Evolutionary conservation across 2,113 vertebrate species (phyloP).

Genomic region (Xenus cinereus): DNA sequence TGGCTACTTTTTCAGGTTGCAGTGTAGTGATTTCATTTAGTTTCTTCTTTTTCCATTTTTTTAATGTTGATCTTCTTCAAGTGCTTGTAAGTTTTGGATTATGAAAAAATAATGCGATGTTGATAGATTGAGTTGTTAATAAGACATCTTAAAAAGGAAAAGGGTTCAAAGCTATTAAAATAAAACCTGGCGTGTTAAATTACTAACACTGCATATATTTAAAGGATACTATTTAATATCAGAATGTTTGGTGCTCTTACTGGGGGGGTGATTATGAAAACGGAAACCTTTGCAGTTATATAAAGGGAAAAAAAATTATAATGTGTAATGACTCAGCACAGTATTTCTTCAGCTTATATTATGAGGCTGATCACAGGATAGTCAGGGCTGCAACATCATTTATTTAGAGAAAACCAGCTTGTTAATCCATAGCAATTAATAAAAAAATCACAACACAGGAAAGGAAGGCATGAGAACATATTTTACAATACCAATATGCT

Average conservation of each 20-base stretch:
- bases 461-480: neutral
- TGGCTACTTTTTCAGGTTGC: constrained; percentile 74
- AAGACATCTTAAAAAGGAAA: constrained; percentile 28
- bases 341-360: neutral
- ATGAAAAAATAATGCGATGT: constrained; percentile 10
- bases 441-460: neutral
- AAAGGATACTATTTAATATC: constrained; percentile 35
- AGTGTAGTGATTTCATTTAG: constrained; percentile 72
- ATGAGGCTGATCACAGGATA: neutral
- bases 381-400: neutral
- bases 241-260: constrained; percentile 36
- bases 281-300: neutral
- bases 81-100: constrained; percentile 33
- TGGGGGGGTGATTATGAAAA: neutral
- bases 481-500: neutral
- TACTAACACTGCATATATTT: constrained; percentile 54
- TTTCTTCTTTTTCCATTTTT: constrained; percentile 55
- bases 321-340: neutral
- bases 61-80: constrained; percentile 61
- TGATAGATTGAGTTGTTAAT: constrained; percentile 50
- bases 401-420: neutral
- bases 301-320: constrained; percentile 17
- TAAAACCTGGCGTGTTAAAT: constrained; percentile 31
- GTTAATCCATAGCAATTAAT: neutral
- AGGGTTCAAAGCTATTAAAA: constrained; percentile 1